These are phyloP conservation scores for Zeuzera pyrina DNA, from an alignment of 2,888 invertebrate species.

Conservation along the genomic window DNA sequence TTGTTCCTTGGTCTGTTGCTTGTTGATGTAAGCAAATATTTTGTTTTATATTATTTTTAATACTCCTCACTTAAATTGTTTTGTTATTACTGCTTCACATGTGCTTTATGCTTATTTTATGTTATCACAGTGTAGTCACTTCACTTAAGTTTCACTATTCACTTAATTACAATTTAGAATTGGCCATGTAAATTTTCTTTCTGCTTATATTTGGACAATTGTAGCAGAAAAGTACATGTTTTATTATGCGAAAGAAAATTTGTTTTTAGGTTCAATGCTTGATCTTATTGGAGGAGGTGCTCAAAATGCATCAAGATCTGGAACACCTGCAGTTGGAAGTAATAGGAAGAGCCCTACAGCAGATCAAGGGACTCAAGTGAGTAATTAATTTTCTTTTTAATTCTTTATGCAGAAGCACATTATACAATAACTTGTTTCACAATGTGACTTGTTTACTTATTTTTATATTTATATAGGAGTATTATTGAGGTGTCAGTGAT, in stretches of 20 bases:
- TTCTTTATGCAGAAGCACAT: not conserved
- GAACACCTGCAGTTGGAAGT: slow-evolving; percentile 84
- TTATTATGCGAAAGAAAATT: no score
- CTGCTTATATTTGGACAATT: no score
- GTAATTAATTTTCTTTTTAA: not conserved
- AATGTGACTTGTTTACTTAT: no score
- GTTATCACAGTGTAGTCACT: not conserved
- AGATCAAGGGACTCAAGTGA: slow-evolving; percentile 87
- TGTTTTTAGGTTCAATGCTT: slow-evolving; percentile 70
- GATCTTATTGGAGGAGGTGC: slow-evolving; percentile 80
- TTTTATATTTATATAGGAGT: no score
- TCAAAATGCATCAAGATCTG: slow-evolving; percentile 78
- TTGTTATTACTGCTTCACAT: not conserved
- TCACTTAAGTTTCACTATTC: not conserved
- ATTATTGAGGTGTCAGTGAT: no score
- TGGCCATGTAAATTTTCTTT: no score
- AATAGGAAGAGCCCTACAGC: slow-evolving; percentile 90
- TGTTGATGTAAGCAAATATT: slow-evolving; percentile 18
- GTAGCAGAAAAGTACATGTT: no score
- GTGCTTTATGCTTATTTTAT: slow-evolving; percentile 1
- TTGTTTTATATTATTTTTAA: slow-evolving; percentile 1
- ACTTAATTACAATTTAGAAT: no score
- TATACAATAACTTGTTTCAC: no score
- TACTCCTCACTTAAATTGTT: not conserved
- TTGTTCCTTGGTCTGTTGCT: slow-evolving; percentile 64